Conservation (phyloP, 2,888 invertebrate species). For the Aricia artaxerxes region DNA sequence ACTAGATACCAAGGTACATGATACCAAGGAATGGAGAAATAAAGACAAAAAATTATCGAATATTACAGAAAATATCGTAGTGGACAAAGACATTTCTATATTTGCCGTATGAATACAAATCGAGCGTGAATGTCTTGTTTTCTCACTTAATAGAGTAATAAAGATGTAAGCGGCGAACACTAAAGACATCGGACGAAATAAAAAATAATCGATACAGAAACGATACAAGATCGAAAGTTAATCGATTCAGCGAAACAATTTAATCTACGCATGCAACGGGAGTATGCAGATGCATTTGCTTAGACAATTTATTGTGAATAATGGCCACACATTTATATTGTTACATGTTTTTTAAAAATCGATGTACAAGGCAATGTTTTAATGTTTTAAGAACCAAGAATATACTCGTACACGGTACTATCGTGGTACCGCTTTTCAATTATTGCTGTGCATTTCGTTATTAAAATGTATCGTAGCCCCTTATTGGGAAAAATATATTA, state of each 20-base stretch:
- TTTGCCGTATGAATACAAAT: conserved; percentile 33
- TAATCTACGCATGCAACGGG: conserved; percentile 59
- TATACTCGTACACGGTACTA: neutral
- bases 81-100: conserved; percentile 7
- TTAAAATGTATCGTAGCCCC: neutral
- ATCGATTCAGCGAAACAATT: conserved; percentile 76
- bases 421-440: neutral
- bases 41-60: neutral
- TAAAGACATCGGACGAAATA: conserved; percentile 55
- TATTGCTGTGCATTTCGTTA: neutral
- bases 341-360: neutral
- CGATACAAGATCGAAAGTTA: conserved; percentile 66
- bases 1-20: too few species aligned
- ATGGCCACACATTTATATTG: conserved; percentile 27
- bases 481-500: too few species aligned
- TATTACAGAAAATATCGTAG: neutral
- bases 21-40: neutral
- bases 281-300: conserved; percentile 58
- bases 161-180: conserved; percentile 63
- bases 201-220: conserved; percentile 67
- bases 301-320: conserved; percentile 36
- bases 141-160: conserved; percentile 48
- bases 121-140: conserved; percentile 32
- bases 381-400: neutral
- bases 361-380: neutral